These are phyloP conservation scores for Diachrysia chrysitis DNA, from an alignment of 2,888 invertebrate species.

Conservation along the genomic window DNA sequence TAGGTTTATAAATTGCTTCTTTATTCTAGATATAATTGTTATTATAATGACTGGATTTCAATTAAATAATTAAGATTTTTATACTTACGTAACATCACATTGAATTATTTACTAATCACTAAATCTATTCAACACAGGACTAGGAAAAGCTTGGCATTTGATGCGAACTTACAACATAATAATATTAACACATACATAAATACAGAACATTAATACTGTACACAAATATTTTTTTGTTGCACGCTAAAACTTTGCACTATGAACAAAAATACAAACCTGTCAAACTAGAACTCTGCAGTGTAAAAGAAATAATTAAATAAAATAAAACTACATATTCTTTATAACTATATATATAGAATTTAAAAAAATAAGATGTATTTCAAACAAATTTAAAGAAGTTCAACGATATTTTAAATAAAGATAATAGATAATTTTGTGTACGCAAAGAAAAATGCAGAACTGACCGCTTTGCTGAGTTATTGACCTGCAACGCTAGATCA, in stretches of 20 bases:
- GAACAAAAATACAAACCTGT: not conserved
- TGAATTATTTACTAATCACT: slow-evolving; percentile 33
- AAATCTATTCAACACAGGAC: slow-evolving; percentile 44
- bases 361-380: too few species aligned
- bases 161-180: slow-evolving; percentile 33
- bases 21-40: not conserved
- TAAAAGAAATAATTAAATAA: too few species aligned
- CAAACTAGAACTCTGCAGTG: too few species aligned
- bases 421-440: too few species aligned
- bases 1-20: too few species aligned
- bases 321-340: too few species aligned
- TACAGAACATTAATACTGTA: slow-evolving; percentile 22
- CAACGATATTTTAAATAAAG: too few species aligned
- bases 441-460: too few species aligned
- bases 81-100: slow-evolving; percentile 49
- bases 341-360: too few species aligned
- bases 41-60: not conserved
- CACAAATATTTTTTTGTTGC: slow-evolving; percentile 16
- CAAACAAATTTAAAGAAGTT: too few species aligned
- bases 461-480: slow-evolving; percentile 21
- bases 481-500: slow-evolving; percentile 13
- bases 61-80: slow-evolving; percentile 6
- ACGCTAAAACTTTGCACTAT: slow-evolving; percentile 11
- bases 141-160: slow-evolving; percentile 50
- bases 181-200: slow-evolving; percentile 27